Base-by-base conservation (phyloP, 2,797 vertebrate genomes). In the Sciurus carolinensis region DNA sequence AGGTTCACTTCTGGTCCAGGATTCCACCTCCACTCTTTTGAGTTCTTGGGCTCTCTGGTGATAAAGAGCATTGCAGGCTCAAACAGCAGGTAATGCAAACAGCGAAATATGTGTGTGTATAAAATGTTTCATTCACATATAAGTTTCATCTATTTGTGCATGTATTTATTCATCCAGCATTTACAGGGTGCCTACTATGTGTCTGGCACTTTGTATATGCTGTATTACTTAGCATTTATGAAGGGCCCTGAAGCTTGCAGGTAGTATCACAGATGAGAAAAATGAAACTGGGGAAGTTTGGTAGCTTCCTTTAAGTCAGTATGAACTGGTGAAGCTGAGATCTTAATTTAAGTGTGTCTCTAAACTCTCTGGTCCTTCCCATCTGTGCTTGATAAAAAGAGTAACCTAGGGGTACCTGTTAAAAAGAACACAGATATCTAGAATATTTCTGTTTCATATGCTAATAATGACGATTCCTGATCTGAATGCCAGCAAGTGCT, bases 1-100 rank as follows among this genome's bases (percentile, higher is more conserved):
- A 87, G 64, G 14, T 13, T 96, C 57, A 14, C 30, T 71, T 76
- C 17, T 66, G 26, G 42, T 62, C 33, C 24, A 50, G 52, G 52
- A 83, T 79, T 44, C 77, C 33, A n/a, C 47, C 69, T 90, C 54
- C 6, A 1, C 57, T 85, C 67, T 82, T 39, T 73, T 92, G 76
- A 92, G 76, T 80, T 44, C 36, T 18, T 80, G 57, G 50, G 59
- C 47, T 92, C 86, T 95, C 69, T 73, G 71, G 44, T 39, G 47
- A 12, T 28, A 77, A 77, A 26, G 77, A 92, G 42, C 36, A 59
- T 30, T 66, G 24, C 26, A 87, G 54, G 2, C 47, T 94, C 33
- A 50, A 85, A 86, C 4, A 67, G 4, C 13, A 67, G 89, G 22
- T 62, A 8, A 59, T 67, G 17, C 11, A 15, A 54, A 73, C 66